Percentiles rank a stretch among this genome's conserved stretches.
phyloP scores from a whole-genome alignment of 2,888 invertebrate genomes.

The Hofmannophila pseudospretella region DNA sequence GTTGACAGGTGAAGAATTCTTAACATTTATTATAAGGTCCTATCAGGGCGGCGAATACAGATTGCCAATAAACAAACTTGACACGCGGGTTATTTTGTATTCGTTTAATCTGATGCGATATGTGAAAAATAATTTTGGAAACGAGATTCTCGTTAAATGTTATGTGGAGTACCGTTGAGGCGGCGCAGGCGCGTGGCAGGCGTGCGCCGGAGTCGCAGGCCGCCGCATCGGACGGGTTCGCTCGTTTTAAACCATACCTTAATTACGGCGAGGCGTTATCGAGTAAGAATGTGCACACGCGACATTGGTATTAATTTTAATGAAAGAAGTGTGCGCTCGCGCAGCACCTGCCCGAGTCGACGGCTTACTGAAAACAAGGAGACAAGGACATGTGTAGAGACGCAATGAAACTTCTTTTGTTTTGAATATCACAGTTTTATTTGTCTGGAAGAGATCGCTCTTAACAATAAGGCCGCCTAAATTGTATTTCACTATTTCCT shows the following conservation, averaged over 20 bases:
- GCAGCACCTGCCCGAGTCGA: conserved; percentile 65
- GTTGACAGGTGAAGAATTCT: not conserved
- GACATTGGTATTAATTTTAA: conserved; percentile 78
- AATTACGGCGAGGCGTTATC: conserved; percentile 76
- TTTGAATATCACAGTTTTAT: no score
- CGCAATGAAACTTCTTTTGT: no score
- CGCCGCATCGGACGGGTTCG: conserved; percentile 35
- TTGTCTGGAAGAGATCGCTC: no score
- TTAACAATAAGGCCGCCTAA: no score
- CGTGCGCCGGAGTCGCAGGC: conserved; percentile 26
- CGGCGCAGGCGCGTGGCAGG: conserved; percentile 47
- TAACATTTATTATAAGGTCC: not conserved
- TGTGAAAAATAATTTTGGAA: conserved; percentile 46
- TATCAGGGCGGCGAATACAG: conserved; percentile 34
- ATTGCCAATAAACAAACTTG: conserved; percentile 66
- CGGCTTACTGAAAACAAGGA: conserved; percentile 61
- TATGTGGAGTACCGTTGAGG: conserved; percentile 42
- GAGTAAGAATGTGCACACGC: conserved; percentile 77
- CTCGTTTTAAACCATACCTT: conserved; percentile 61
- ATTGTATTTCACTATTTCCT: no score
- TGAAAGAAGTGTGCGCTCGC: conserved; percentile 74
- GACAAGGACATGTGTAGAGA: conserved; percentile 24
- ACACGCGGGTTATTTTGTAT: conserved; percentile 47
- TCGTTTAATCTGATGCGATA: conserved; percentile 59
- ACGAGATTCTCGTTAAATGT: conserved; percentile 52